Percentiles rank a stretch among this genome's conserved stretches.
phyloP scores from a whole-genome alignment of 2,888 invertebrate species.

The Volucella bombylans region DNA sequence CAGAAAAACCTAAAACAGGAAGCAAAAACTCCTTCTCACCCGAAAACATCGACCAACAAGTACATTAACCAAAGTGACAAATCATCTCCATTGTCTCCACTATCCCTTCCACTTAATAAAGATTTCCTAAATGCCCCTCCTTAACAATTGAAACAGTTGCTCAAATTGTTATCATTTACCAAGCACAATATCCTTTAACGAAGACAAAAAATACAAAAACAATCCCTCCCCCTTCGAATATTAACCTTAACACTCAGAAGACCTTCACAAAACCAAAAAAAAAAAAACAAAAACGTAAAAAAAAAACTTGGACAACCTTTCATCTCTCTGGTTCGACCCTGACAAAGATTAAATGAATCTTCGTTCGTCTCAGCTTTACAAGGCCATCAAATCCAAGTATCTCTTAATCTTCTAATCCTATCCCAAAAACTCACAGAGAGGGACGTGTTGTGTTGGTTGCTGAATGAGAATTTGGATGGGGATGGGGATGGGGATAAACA shows the following conservation, averaged over 20 bases:
- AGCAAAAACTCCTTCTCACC: background rate
- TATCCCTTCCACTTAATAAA: background rate
- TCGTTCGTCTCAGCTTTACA: slow-evolving; percentile 47
- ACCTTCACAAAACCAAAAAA: background rate
- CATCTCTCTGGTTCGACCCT: too few species aligned
- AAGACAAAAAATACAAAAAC: background rate
- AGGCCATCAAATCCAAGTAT: slow-evolving; percentile 51
- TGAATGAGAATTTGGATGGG: too few species aligned
- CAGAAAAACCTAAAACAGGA: background rate
- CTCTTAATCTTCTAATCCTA: slow-evolving; percentile 46
- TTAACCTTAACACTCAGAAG: background rate
- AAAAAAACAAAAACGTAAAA: too few species aligned
- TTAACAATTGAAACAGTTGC: slow-evolving; percentile 21
- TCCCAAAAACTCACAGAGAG: slow-evolving; percentile 10
- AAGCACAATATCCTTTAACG: background rate
- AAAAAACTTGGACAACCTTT: background rate
- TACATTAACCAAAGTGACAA: slow-evolving; percentile 6
- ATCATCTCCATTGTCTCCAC: slow-evolving; percentile 14
- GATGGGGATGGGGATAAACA: too few species aligned
- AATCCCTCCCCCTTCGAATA: background rate
- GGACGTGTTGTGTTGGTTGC: too few species aligned
- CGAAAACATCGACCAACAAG: background rate
- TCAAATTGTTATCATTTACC: slow-evolving; percentile 9
- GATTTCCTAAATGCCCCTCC: slow-evolving; percentile 1
- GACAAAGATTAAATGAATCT: slow-evolving; percentile 30